Conservation (phyloP, 2,113 vertebrate species). For the Myrmophylax atrothorax region DNA sequence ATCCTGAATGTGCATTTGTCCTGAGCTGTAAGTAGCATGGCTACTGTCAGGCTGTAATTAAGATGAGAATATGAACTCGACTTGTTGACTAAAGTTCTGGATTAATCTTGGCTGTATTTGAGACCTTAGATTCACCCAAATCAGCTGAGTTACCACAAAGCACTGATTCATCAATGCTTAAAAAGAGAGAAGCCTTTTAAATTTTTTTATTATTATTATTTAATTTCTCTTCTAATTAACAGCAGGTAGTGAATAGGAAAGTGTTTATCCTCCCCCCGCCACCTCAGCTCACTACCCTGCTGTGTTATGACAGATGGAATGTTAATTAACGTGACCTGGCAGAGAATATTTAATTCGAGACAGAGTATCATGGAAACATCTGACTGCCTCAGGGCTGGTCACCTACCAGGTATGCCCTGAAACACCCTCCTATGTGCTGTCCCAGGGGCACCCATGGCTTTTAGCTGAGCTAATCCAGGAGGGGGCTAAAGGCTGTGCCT, state of each 20-base stretch:
- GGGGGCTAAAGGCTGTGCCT: background rate
- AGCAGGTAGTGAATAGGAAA: conserved; percentile 68
- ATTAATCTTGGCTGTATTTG: conserved; percentile 61
- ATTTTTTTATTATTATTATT: background rate
- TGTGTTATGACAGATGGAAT: conserved; percentile 71
- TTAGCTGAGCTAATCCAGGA: background rate
- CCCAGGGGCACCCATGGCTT: fast-evolving
- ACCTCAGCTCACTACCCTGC: conserved; percentile 41
- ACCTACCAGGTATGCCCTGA: background rate
- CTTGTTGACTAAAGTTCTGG: conserved; percentile 61
- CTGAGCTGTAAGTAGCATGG: background rate
- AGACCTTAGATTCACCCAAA: background rate
- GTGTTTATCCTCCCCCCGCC: conserved; percentile 71
- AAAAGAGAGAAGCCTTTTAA: background rate
- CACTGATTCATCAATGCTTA: background rate
- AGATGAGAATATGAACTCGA: conserved; percentile 51
- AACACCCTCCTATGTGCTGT: fast-evolving
- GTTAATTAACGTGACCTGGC: conserved; percentile 64
- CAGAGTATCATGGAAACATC: conserved; percentile 21
- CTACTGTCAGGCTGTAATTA: conserved; percentile 26
- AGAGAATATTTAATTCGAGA: conserved; percentile 58
- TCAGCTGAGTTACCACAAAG: background rate
- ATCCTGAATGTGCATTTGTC: background rate
- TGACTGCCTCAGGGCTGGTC: conserved; percentile 34
- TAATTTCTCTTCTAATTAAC: conserved; percentile 70